A percentile compares a stretch with the other conserved stretches of the same genome.
Conservation (phyloP, 2,797 vertebrate species). For the Enoplosus armatus region DNA sequence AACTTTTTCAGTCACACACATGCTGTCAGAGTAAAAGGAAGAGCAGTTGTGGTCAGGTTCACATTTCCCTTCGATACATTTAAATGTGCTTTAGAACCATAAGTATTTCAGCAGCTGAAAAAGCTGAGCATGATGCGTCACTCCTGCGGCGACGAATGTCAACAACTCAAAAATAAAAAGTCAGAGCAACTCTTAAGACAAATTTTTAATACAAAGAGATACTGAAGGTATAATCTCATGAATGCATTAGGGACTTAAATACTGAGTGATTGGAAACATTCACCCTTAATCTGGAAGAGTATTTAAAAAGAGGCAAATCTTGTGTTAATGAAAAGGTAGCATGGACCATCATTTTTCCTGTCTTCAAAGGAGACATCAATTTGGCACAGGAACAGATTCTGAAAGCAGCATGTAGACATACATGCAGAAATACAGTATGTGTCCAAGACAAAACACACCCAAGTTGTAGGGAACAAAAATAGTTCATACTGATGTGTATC, state of each 20-base stretch:
- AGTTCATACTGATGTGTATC: conserved; percentile 35
- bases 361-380: conserved; percentile 21
- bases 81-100: conserved; percentile 34
- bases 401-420: conserved; percentile 62
- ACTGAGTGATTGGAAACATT: conserved; percentile 42
- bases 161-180: conserved; percentile 10
- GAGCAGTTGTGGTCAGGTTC: conserved; percentile 15
- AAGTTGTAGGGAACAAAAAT: conserved; percentile 11
- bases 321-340: conserved; percentile 39
- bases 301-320: conserved; percentile 57
- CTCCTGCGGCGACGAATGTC: conserved; percentile 16
- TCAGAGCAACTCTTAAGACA: conserved; percentile 25
- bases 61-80: conserved; percentile 37
- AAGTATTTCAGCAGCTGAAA: conserved; percentile 26
- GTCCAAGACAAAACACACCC: conserved; percentile 42
- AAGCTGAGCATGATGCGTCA: background rate
- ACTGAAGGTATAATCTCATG: conserved; percentile 49
- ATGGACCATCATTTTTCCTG: conserved; percentile 18
- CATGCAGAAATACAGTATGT: conserved; percentile 60
- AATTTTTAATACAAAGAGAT: conserved; percentile 54
- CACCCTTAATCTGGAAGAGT: conserved; percentile 30
- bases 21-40: conserved; percentile 33
- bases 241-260: conserved; percentile 56
- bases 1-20: conserved; percentile 39
- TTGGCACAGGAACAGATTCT: conserved; percentile 58